These are phyloP conservation scores for Pardalotus punctatus DNA, from an alignment of 2,113 vertebrate species.

Conservation along the genomic window DNA sequence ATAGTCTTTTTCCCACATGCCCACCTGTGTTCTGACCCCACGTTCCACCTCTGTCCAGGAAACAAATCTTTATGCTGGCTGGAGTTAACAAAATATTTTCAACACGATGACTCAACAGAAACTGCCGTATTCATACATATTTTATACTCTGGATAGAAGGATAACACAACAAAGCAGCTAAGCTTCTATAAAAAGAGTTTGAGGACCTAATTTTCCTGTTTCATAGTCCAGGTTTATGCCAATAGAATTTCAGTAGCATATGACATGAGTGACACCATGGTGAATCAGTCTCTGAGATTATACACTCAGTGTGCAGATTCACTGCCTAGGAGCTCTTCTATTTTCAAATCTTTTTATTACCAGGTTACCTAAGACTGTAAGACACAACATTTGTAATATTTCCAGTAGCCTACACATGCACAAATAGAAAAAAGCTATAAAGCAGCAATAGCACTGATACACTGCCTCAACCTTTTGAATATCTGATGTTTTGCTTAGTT, in stretches of 20 bases:
- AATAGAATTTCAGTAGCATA: background rate
- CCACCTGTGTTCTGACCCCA: background rate
- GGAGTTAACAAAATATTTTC: background rate
- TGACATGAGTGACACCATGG: background rate
- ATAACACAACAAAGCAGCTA: background rate
- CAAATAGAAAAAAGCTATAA: background rate
- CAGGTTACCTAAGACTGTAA: background rate
- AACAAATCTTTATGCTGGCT: background rate
- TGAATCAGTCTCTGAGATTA: background rate
- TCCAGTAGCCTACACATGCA: background rate
- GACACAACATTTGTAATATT: background rate
- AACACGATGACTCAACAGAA: conserved; percentile 3
- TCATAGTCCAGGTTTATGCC: background rate
- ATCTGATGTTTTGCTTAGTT: background rate
- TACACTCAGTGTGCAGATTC: background rate
- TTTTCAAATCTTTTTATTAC: background rate
- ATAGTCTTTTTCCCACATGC: background rate
- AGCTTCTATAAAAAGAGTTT: background rate
- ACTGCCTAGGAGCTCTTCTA: background rate
- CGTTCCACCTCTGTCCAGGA: background rate
- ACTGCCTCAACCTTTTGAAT: background rate
- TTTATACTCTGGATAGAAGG: background rate
- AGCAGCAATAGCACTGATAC: background rate
- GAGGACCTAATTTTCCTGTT: conserved; percentile 22
- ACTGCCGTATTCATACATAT: conserved; percentile 17